Conservation (phyloP, 1,140 invertebrate species). For the Lucilia sericata region DNA sequence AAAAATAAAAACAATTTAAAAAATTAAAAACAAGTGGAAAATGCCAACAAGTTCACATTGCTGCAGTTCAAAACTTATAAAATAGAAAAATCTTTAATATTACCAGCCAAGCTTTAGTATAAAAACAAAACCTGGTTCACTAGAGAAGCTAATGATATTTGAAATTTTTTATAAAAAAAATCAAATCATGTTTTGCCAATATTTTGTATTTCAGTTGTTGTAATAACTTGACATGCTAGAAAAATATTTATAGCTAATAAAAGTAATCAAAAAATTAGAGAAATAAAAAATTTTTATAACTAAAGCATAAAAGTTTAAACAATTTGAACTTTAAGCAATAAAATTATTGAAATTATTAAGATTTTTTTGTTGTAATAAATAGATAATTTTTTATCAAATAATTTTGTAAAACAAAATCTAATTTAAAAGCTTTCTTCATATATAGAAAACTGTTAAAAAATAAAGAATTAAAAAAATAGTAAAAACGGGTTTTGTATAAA, state of each 20-base stretch:
- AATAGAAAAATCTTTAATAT: too few species aligned
- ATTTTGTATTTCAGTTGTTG: not conserved
- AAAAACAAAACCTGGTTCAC: not conserved
- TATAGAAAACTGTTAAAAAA: too few species aligned
- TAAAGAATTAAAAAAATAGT: too few species aligned
- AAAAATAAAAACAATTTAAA: not conserved
- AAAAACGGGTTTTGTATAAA: too few species aligned
- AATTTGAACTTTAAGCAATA: too few species aligned
- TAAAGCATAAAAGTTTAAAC: not conserved
- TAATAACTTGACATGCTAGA: not conserved
- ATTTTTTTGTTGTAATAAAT: too few species aligned
- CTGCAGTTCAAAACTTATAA: not conserved
- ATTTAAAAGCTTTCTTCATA: too few species aligned
- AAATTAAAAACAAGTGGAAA: not conserved
- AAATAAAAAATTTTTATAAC: not conserved
- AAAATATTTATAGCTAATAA: not conserved
- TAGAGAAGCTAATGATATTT: not conserved
- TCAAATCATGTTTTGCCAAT: not conserved
- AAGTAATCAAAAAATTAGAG: not conserved
- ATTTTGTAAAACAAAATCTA: too few species aligned
- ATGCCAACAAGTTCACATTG: slow-evolving; percentile 5
- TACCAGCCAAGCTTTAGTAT: not conserved
- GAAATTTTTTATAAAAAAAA: not conserved
- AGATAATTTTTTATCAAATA: too few species aligned
- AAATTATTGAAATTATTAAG: too few species aligned